Percentiles rank a stretch among this genome's conserved stretches.
These are phyloP conservation scores for Isaurus tuberculatus DNA, from an alignment of 92 coral and sea anemone genomes.

Conservation along the genomic window DNA sequence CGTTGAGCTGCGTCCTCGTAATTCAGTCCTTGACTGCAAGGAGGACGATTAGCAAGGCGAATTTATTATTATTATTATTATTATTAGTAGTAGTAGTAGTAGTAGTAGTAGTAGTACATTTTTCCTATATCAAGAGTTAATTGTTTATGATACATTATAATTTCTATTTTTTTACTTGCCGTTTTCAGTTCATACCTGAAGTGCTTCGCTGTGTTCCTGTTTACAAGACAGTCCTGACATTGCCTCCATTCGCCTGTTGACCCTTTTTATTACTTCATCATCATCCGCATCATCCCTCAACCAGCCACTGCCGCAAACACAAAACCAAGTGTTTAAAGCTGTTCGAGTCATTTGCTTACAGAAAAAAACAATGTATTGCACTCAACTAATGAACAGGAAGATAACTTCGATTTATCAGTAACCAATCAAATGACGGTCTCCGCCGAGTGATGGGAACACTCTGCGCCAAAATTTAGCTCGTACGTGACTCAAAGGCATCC, in stretches of 20 bases:
- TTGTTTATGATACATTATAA: too few relatives aligned
- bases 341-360: too few relatives aligned
- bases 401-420: not conserved
- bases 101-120: too few relatives aligned
- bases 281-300: slow-evolving; percentile 32
- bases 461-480: not conserved
- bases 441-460: not conserved
- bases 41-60: too few relatives aligned
- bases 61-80: too few relatives aligned
- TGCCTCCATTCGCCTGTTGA: slow-evolving; percentile 44
- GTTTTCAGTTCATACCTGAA: slow-evolving; percentile 16
- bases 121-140: too few relatives aligned
- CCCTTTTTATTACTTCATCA: slow-evolving; percentile 17
- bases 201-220: slow-evolving; percentile 57
- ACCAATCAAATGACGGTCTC: not conserved
- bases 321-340: not conserved
- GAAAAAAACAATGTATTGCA: not conserved
- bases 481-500: not conserved
- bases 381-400: not conserved
- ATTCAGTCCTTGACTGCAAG: too few relatives aligned
- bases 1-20: too few relatives aligned
- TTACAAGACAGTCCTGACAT: slow-evolving; percentile 53
- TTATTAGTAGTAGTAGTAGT: too few relatives aligned
- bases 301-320: slow-evolving; percentile 12
- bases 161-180: too few relatives aligned